phyloP scores from a whole-genome alignment of 2,888 invertebrate species.

The Antheraea assamensis region DNA sequence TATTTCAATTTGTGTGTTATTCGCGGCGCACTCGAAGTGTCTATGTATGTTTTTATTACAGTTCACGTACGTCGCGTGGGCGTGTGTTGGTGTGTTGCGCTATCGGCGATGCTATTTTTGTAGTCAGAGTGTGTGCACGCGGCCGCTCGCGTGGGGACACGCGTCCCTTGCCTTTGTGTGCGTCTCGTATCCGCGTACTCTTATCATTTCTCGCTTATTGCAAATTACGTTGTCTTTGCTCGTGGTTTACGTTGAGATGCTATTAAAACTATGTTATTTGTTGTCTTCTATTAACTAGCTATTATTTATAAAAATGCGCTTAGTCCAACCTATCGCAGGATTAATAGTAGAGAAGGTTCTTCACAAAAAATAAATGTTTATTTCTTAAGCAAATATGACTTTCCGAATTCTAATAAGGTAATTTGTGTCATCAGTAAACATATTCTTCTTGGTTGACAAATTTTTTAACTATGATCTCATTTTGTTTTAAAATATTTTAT shows the following conservation, averaged over 20 bases:
- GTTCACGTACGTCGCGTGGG: constrained; percentile 76
- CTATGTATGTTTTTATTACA: constrained; percentile 78
- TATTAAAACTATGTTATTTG: constrained; percentile 8
- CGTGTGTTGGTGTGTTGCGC: constrained; percentile 80
- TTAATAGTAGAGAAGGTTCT: not conserved
- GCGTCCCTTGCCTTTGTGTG: constrained; percentile 12
- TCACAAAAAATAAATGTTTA: not conserved
- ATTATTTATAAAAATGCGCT: not conserved
- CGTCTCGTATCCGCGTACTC: constrained; percentile 39
- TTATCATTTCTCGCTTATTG: constrained; percentile 18
- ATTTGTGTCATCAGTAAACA: not conserved
- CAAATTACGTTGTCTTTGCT: constrained; percentile 3
- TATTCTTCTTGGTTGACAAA: not conserved
- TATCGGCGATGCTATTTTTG: constrained; percentile 77
- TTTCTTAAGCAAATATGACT: not conserved
- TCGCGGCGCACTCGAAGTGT: constrained; percentile 59
- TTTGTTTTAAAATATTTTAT: not conserved
- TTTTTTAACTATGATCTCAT: not conserved
- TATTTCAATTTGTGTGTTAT: constrained; percentile 73
- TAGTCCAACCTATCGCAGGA: not conserved
- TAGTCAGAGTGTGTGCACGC: constrained; percentile 46
- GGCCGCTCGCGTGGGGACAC: constrained; percentile 63
- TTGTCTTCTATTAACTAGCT: not conserved
- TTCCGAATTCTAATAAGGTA: not conserved
- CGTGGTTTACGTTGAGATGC: not conserved